Evolutionary conservation across 2,113 vertebrate genomes (phyloP).

Genomic region (Solea solea): DNA sequence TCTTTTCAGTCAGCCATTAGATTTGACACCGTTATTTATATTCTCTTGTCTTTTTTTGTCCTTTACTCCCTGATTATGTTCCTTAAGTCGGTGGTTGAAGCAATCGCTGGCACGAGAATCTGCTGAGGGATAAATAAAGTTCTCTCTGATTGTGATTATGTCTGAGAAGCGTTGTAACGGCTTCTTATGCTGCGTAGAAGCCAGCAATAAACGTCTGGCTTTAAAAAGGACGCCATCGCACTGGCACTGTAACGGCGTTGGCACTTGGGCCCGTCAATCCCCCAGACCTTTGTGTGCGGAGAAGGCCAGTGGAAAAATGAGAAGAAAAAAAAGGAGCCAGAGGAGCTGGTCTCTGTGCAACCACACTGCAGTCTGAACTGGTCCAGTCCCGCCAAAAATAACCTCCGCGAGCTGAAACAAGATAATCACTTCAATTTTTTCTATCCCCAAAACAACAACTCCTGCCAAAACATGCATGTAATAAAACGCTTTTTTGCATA

Average conservation of each 20-base stretch:
- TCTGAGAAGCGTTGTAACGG: no score
- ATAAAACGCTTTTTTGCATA: background rate
- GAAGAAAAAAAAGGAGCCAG: constrained; percentile 8
- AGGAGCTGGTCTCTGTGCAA: constrained; percentile 10
- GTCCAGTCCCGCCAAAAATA: constrained; percentile 50
- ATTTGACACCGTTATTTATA: no score
- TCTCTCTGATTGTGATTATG: no score
- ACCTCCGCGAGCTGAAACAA: constrained; percentile 41
- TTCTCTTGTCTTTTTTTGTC: no score
- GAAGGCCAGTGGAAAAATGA: constrained; percentile 41
- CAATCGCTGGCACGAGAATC: no score
- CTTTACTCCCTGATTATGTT: no score
- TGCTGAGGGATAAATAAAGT: no score
- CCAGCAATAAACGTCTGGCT: constrained; percentile 4
- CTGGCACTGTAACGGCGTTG: constrained; percentile 7
- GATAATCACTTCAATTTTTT: constrained; percentile 46
- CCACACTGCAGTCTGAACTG: constrained; percentile 21
- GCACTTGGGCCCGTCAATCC: constrained; percentile 15
- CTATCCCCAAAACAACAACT: constrained; percentile 24
- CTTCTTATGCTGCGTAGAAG: background rate
- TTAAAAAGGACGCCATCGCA: background rate
- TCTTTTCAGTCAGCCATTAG: no score
- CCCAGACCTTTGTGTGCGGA: background rate
- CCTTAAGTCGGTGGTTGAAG: no score
- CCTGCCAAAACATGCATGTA: constrained; percentile 35